Conservation (phyloP, 1,140 invertebrate species). For the Marisa cornuarietis region DNA sequence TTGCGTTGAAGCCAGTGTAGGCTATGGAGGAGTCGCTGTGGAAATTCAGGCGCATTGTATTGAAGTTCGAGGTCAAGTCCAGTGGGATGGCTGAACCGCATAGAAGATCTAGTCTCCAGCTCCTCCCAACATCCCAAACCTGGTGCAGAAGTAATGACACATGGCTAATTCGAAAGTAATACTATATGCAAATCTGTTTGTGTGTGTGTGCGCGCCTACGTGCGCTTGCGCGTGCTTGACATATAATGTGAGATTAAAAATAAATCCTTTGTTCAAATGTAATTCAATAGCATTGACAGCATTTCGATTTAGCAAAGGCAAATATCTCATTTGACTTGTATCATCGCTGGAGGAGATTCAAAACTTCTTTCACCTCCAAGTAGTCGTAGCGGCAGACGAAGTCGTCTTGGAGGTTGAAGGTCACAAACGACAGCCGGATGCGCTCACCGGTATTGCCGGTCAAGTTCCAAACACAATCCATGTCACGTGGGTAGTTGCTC, state of each 20-base stretch:
- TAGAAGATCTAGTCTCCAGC: background rate
- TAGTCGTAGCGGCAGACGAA: background rate
- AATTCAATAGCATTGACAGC: no score
- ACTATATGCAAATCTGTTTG: no score
- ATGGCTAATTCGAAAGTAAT: no score
- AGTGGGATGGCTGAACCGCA: conserved; percentile 1
- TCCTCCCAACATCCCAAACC: background rate
- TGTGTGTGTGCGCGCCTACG: no score
- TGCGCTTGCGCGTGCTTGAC: no score
- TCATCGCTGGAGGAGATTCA: no score
- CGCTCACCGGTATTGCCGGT: background rate
- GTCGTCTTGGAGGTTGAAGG: background rate
- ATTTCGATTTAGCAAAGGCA: no score
- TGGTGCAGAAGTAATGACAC: background rate
- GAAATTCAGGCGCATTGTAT: background rate
- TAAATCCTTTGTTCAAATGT: no score
- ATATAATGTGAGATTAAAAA: no score
- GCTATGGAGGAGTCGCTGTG: background rate
- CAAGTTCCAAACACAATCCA: background rate
- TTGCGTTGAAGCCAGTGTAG: background rate
- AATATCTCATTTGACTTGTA: no score
- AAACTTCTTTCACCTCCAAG: background rate
- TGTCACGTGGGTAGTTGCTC: background rate
- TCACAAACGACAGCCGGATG: background rate
- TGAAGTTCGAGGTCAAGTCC: background rate